Evolutionary conservation across 1,140 invertebrate species (phyloP), one percentile per base, ranked within the genome.

Genomic region (Apolygus lucorum): DNA sequence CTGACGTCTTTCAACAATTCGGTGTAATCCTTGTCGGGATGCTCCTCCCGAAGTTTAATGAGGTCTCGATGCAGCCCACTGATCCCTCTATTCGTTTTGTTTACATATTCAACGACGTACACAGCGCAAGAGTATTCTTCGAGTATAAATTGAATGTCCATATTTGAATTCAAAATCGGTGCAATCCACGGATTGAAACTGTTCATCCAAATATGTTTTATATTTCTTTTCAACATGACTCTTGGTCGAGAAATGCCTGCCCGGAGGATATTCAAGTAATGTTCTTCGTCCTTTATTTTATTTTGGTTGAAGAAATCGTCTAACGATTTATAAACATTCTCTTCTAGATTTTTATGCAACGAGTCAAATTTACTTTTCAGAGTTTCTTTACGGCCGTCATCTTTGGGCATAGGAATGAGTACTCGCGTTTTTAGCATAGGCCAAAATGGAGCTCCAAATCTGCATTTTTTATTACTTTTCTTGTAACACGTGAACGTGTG

Each of bases 131-230:
- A 64, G 70, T 79, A 78, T 54, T 78, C 76, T 76, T 80, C 78
- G 62, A 76, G 73, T 72, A 80, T 78, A 28, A 80, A 78, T 70
- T 80, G 79, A 66, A 79, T 75, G 27, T 80, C 78, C 29, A 76
- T 78, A 69, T 78, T 72, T 72, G 78, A 78, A 14, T 77, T 76
- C 26, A 76, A 13, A 74, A 74, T 64, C 13, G 71, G 71, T 27
- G 73, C 73, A 69, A 79, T 67, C 71, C 72, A 78, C 0, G 76
- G 77, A 65, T 79, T 78, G 73, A 78, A 79, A 8, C 74, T 75
- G 71, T 76, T 76, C 67, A 74, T 75, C 75, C 74, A 73, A 72
- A 76, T 72, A 74, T 77, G 34, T 42, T 75, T 72, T 28, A 75
- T 74, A 68, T 75, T 74, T 42, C 77, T 74, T 74, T 26, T 77